Percentiles rank a stretch among this genome's conserved stretches.
phyloP scores from a whole-genome alignment of 2,888 invertebrate genomes.

The Podotricha telesiphe region DNA sequence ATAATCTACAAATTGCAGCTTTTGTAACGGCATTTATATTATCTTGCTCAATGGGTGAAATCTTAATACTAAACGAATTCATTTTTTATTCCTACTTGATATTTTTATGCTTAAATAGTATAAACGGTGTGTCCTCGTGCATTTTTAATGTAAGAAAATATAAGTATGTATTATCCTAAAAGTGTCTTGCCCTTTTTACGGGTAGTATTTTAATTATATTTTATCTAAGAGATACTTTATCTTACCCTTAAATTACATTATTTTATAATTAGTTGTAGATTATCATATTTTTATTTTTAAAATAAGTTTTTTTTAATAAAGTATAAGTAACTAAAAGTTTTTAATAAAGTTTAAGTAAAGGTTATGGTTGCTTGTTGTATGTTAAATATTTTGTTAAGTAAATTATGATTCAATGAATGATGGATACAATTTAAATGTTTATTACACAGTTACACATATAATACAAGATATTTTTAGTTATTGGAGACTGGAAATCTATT shows the following conservation, averaged over 20 bases:
- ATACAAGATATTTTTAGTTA: background rate
- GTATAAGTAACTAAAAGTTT: background rate
- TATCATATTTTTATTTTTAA: background rate
- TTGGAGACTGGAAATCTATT: background rate
- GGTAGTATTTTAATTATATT: background rate
- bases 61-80: background rate
- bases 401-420: background rate
- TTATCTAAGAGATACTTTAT: background rate
- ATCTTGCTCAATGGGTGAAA: background rate
- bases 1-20: too few relatives aligned
- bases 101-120: background rate
- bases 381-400: background rate
- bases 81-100: too few relatives aligned
- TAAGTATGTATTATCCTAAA: background rate
- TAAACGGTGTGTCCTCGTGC: background rate
- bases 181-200: conserved; percentile 17
- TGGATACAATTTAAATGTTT: background rate
- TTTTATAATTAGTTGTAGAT: background rate
- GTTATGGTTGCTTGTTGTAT: conserved; percentile 6
- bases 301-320: background rate
- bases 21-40: too few relatives aligned
- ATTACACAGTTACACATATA: background rate
- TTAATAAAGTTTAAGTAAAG: background rate
- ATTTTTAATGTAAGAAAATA: background rate
- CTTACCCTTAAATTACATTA: background rate